These are phyloP conservation scores for Ochlodes sylvanus DNA, from an alignment of 2,888 invertebrate genomes.

Conservation along the genomic window DNA sequence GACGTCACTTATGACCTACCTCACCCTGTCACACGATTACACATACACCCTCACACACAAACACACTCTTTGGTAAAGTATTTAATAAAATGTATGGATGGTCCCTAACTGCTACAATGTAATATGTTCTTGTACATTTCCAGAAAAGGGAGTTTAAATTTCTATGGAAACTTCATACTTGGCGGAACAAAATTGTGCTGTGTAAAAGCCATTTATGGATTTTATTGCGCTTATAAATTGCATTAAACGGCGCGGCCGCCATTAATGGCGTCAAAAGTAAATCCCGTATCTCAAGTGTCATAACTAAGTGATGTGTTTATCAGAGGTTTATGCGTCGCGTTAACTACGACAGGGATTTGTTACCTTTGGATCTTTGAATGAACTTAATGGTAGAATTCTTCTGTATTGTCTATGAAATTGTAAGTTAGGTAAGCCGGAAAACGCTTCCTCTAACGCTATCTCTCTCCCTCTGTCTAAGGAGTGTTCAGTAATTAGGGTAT, in stretches of 20 bases:
- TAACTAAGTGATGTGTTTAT: slow-evolving; percentile 14
- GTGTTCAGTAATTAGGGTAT: too few species aligned
- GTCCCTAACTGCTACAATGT: too few species aligned
- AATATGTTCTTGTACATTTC: too few species aligned
- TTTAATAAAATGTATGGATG: too few species aligned
- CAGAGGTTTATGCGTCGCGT: background rate
- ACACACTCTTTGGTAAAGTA: too few species aligned
- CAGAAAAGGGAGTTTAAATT: background rate
- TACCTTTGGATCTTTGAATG: background rate
- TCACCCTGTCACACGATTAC: too few species aligned
- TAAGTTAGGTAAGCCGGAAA: too few species aligned
- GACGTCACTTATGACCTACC: too few species aligned
- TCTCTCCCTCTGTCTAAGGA: too few species aligned
- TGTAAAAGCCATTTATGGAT: background rate
- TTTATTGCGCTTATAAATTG: background rate
- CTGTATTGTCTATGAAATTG: too few species aligned
- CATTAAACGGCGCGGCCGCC: background rate
- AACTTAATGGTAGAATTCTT: background rate
- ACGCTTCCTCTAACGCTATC: too few species aligned
- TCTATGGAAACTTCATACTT: background rate
- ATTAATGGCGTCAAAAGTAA: slow-evolving; percentile 2
- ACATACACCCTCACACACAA: too few species aligned
- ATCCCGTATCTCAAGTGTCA: slow-evolving; percentile 9
- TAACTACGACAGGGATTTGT: background rate
- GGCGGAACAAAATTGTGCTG: background rate